A percentile compares a stretch with the other conserved stretches of the same genome.
These are phyloP conservation scores for Xyrichtys novacula DNA, from an alignment of 2,797 vertebrate species.

Conservation along the genomic window DNA sequence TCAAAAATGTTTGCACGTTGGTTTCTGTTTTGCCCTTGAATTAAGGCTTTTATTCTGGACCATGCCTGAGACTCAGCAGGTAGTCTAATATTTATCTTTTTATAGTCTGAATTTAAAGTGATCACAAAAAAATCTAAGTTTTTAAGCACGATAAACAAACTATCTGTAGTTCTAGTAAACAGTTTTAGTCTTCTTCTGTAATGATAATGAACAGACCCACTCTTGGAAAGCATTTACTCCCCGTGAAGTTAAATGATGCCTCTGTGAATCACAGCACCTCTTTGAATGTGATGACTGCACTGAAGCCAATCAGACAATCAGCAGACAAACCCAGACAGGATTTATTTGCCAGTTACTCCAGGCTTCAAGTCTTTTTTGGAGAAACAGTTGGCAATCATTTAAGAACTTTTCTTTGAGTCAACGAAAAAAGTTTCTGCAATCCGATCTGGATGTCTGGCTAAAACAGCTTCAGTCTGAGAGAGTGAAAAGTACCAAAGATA, in stretches of 20 bases:
- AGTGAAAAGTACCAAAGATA: no score
- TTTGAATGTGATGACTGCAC: not conserved
- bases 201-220: not conserved
- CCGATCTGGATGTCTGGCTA: not conserved
- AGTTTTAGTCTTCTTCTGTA: not conserved
- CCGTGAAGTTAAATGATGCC: no score
- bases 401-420: constrained; percentile 15
- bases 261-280: not conserved
- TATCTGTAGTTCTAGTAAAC: constrained; percentile 7
- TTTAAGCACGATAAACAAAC: constrained; percentile 28
- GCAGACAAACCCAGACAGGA: not conserved
- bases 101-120: constrained; percentile 11
- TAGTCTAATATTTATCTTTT: constrained; percentile 13
- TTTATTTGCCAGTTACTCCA: constrained; percentile 13
- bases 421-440: constrained; percentile 49
- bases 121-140: constrained; percentile 17
- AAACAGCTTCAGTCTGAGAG: no score
- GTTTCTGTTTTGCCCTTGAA: constrained; percentile 26
- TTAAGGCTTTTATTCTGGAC: constrained; percentile 30
- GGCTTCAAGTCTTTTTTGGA: not conserved
- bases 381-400: constrained; percentile 15
- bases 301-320: not conserved
- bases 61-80: constrained; percentile 23
- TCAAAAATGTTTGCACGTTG: constrained; percentile 21
- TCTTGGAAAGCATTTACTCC: no score